Percentiles rank a stretch among this genome's conserved stretches.
phyloP scores from a whole-genome alignment of 2,797 vertebrate genomes.

The Acanthurus tractus region DNA sequence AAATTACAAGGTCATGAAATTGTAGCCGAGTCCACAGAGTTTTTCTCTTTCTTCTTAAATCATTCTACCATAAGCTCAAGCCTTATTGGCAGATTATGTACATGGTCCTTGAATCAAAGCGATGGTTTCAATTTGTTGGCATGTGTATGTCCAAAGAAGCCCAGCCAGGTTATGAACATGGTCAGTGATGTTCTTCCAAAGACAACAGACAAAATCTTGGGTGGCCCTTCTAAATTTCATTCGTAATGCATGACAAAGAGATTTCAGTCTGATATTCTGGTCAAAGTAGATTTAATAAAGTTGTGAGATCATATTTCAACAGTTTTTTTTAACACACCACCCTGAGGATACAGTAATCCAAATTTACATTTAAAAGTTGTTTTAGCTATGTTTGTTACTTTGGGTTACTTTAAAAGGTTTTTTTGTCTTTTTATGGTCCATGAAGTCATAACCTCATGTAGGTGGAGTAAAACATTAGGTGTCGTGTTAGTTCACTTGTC shows the following conservation, averaged over 20 bases:
- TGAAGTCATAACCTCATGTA: constrained; percentile 13
- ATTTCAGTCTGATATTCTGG: constrained; percentile 29
- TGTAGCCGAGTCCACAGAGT: not conserved
- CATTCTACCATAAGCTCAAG: constrained; percentile 34
- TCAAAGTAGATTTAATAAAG: constrained; percentile 42
- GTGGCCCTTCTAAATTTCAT: constrained; percentile 71
- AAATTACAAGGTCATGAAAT: constrained; percentile 14
- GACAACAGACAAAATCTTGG: constrained; percentile 66
- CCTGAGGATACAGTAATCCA: not conserved
- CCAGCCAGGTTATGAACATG: constrained; percentile 59
- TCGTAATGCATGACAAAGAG: constrained; percentile 47
- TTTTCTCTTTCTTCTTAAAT: constrained; percentile 34
- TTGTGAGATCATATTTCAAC: constrained; percentile 23
- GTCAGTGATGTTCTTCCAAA: constrained; percentile 73
- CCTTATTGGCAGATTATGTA: constrained; percentile 51
- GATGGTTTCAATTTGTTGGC: constrained; percentile 60
- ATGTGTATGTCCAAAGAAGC: constrained; percentile 39
- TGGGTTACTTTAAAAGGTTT: not conserved
- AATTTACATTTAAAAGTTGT: not conserved
- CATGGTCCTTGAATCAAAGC: constrained; percentile 53
- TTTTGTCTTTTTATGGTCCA: not conserved
- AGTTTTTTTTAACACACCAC: constrained; percentile 3
- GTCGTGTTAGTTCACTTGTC: constrained; percentile 4
- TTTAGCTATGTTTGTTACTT: constrained; percentile 1
- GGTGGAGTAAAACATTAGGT: not conserved